A percentile compares a stretch with the other conserved stretches of the same genome.
phyloP scores from a whole-genome alignment of 1,140 invertebrate species.

The Drosophila kanapiae region DNA sequence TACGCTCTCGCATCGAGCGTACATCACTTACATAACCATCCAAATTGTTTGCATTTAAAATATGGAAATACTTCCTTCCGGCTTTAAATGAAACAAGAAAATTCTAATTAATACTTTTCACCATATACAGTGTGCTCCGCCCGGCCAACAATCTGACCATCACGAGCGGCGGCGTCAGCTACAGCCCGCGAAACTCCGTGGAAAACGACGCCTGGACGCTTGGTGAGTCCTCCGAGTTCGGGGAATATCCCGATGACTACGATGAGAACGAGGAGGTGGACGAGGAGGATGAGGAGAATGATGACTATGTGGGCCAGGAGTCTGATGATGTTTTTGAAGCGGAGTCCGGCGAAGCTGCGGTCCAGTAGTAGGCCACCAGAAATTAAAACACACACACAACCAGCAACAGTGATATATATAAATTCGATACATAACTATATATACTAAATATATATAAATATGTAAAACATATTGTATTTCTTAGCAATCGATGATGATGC shows the following conservation, averaged over 20 bases:
- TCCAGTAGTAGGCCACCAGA: constrained; percentile 33
- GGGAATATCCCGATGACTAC: constrained; percentile 66
- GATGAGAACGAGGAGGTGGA: constrained; percentile 55
- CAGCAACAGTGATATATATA: constrained; percentile 80
- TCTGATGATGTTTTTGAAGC: constrained; percentile 73
- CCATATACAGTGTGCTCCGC: constrained; percentile 51
- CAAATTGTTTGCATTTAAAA: constrained; percentile 40
- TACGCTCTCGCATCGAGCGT: constrained; percentile 25
- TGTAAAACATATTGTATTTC: constrained; percentile 71
- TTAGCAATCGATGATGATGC: constrained; percentile 57
- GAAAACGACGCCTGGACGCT: constrained; percentile 80
- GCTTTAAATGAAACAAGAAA: neutral
- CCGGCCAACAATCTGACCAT: constrained; percentile 75
- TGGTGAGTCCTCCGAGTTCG: constrained; percentile 76
- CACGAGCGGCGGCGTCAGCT: constrained; percentile 63
- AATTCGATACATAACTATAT: constrained; percentile 56
- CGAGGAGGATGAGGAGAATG: constrained; percentile 18
- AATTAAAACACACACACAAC: constrained; percentile 30
- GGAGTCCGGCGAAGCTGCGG: constrained; percentile 52
- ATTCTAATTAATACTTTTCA: constrained; percentile 12
- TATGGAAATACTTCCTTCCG: constrained; percentile 4
- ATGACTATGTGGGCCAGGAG: constrained; percentile 53
- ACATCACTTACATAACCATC: constrained; percentile 30
- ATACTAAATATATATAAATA: constrained; percentile 61
- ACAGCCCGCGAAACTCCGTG: constrained; percentile 77